phyloP scores from a whole-genome alignment of 2,888 invertebrate genomes.

The Cosmia trapezina region DNA sequence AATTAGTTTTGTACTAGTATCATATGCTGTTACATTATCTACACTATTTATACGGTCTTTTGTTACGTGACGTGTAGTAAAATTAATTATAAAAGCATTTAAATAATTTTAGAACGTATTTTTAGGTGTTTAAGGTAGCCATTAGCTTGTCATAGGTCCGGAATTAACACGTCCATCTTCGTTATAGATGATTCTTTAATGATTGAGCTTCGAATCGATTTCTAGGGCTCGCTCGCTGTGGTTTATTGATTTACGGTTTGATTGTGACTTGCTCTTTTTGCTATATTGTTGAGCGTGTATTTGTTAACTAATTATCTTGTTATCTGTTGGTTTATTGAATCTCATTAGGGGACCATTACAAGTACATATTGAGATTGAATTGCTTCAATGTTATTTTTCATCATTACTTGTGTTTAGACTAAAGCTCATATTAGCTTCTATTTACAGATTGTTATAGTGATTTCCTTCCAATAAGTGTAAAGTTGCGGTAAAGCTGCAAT shows the following conservation, averaged over 20 bases:
- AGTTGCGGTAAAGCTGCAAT: too few relatives aligned
- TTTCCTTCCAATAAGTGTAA: background rate
- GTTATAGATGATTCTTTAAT: slow-evolving; percentile 89
- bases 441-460: too few relatives aligned
- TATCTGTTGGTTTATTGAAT: slow-evolving; percentile 63
- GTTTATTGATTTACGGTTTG: slow-evolving; percentile 87
- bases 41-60: slow-evolving; percentile 88
- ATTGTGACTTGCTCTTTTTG: slow-evolving; percentile 86
- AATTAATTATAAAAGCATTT: slow-evolving; percentile 66
- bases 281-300: slow-evolving; percentile 66
- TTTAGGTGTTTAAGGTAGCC: slow-evolving; percentile 63
- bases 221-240: slow-evolving; percentile 83
- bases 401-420: background rate
- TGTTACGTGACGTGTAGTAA: slow-evolving; percentile 76
- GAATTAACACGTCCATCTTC: slow-evolving; percentile 88
- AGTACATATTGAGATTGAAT: background rate
- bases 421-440: too few relatives aligned
- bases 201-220: slow-evolving; percentile 86
- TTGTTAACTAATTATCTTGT: slow-evolving; percentile 78
- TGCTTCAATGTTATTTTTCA: background rate
- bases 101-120: slow-evolving; percentile 71
- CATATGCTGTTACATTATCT: slow-evolving; percentile 87
- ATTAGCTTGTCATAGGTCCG: slow-evolving; percentile 65
- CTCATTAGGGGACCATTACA: slow-evolving; percentile 18
- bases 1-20: slow-evolving; percentile 89